A percentile compares a stretch with the other conserved stretches of the same genome.
These are phyloP conservation scores for Alcedo atthis DNA, from an alignment of 2,797 vertebrate genomes.

Conservation along the genomic window DNA sequence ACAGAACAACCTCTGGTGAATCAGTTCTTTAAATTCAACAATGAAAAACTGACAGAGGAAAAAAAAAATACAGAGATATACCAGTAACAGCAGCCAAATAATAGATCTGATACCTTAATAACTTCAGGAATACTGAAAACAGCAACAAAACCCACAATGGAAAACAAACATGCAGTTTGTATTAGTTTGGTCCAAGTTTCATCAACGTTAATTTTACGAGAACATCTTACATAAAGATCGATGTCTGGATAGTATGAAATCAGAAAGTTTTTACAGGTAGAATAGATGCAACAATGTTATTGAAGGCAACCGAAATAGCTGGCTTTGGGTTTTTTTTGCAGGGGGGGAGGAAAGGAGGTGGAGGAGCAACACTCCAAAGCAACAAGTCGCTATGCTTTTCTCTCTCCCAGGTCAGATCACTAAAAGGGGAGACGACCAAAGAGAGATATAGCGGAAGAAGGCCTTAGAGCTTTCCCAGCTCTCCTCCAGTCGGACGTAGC, in stretches of 20 bases:
- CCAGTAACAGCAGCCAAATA: background rate
- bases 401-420: background rate
- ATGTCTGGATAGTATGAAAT: rapidly evolving
- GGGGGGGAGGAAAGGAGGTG: too few species aligned
- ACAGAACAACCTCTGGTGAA: background rate
- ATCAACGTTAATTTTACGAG: background rate
- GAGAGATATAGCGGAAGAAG: rapidly evolving
- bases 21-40: background rate
- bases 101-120: background rate
- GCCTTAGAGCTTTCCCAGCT: background rate
- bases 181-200: background rate
- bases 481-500: background rate
- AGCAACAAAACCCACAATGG: background rate
- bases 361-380: background rate
- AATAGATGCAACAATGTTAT: rapidly evolving
- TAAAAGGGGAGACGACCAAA: rapidly evolving
- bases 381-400: background rate
- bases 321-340: too few species aligned
- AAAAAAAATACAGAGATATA: background rate
- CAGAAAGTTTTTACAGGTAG: background rate
- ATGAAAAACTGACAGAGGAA: background rate
- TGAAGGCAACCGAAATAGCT: background rate
- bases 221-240: background rate
- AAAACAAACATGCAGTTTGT: background rate
- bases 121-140: background rate